phyloP scores from a whole-genome alignment of 2,888 invertebrate species.

The Nycteola revayana region DNA sequence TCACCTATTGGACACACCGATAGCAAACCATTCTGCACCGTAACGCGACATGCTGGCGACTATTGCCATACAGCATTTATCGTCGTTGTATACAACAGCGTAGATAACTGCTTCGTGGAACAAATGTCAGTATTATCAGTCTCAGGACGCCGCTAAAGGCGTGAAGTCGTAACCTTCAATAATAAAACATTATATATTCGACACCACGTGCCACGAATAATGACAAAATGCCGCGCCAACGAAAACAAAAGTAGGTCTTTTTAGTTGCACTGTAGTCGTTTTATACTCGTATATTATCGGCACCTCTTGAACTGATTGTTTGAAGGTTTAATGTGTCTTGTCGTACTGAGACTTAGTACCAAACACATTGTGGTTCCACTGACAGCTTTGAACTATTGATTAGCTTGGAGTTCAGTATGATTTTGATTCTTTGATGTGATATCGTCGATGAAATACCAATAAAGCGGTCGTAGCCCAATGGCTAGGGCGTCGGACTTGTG shows the following conservation, averaged over 20 bases:
- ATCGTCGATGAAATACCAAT: too few species aligned
- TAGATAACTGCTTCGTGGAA: conserved; percentile 74
- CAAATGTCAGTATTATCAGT: conserved; percentile 76
- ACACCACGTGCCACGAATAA: conserved; percentile 75
- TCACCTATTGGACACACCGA: too few species aligned
- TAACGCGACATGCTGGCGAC: conserved; percentile 26
- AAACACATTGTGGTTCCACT: too few species aligned
- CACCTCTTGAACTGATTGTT: conserved; percentile 56
- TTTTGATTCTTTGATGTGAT: too few species aligned
- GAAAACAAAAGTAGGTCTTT: conserved; percentile 69
- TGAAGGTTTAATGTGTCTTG: conserved; percentile 40
- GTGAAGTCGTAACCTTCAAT: conserved; percentile 76
- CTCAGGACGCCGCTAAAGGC: conserved; percentile 61
- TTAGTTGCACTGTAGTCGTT: conserved; percentile 52
- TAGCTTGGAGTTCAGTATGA: too few species aligned
- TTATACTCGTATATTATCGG: conserved; percentile 69
- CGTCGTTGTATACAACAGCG: conserved; percentile 33
- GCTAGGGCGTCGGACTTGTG: too few species aligned
- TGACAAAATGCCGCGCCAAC: conserved; percentile 66
- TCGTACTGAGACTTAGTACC: too few species aligned
- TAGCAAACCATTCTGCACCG: too few species aligned
- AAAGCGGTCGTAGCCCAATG: too few species aligned
- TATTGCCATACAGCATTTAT: conserved; percentile 35
- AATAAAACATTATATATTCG: conserved; percentile 81
- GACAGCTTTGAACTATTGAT: too few species aligned